Evolutionary conservation across 2,888 invertebrate genomes (phyloP), one percentile per base, ranked within the genome.

Genomic region (Chrysolina haemoptera): DNA sequence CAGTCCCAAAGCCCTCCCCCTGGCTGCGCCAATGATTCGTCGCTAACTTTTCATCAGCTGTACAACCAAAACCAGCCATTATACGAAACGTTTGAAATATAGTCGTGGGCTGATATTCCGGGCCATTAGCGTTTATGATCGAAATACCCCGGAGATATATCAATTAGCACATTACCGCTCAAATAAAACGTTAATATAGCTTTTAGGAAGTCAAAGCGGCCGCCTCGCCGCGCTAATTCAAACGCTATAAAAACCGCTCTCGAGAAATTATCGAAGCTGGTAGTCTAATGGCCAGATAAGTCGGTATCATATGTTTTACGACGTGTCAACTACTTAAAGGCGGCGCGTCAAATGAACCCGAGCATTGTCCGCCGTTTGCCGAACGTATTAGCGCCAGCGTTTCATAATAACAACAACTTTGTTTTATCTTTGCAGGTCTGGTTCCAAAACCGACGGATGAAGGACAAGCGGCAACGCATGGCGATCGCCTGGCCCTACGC

Each of bases 401-500:
- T 41, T 62, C n/a, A n/a, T n/a, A n/a, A n/a, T 40, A 16, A n/a
- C 18, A 10, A 67, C 14, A 11, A n/a, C 53, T 64, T 65, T 14
- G 35, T 67, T 78, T n/a, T 81, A 76, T 86, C 80, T 74, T 88
- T 88, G 3, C 91, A 96, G 96, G 96, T 97, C 20, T 99, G 99
- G 99, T 99, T 99, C 87, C 98, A 98, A 91, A 98, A 98, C 87
- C 91, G 98, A 46, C 90, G 98, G 68, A 98, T 98, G 97, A 98
- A 99, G 86, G 98, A 99, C 89, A 99, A 99, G 84, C 92, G 99
- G 0, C 98, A 99, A 86, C 91, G 97, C 16, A 94, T 98, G 87
- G 96, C 98, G 0, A 93, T 98, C 81, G 94, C 96, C 0, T 98
- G 98, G 98, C 98, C 98, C 0, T 97, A 97, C 88, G 94, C 96